Percentiles rank a stretch among this genome's conserved stretches.
These are phyloP conservation scores for Callipepla squamata DNA, from an alignment of 2,113 vertebrate genomes.

Conservation along the genomic window DNA sequence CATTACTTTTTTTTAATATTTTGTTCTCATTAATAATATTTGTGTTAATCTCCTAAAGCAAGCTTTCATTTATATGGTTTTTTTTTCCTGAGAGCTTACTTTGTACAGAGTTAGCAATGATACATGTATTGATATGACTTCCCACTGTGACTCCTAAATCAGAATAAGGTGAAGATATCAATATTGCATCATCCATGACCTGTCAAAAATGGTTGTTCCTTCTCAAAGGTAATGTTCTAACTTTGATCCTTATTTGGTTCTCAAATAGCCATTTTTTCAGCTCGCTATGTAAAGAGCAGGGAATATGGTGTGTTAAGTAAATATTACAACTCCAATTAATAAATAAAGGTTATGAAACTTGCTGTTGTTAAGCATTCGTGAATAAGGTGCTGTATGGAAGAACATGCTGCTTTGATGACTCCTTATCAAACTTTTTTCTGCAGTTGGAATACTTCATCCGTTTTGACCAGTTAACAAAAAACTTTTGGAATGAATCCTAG, in stretches of 20 bases:
- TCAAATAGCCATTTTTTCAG: background rate
- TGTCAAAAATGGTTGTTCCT: background rate
- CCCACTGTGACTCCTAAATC: background rate
- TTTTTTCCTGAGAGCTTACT: background rate
- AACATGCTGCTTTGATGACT: background rate
- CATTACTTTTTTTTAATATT: background rate
- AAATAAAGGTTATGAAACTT: background rate
- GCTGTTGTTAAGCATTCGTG: background rate
- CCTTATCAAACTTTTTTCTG: background rate
- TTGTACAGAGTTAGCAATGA: background rate
- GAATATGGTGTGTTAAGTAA: background rate
- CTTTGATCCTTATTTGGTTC: background rate
- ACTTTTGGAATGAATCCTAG: background rate
- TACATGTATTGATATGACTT: accelerated
- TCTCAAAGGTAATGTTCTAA: background rate
- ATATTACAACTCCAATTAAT: background rate
- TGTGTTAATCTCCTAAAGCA: background rate
- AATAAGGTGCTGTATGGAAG: background rate
- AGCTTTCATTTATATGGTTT: accelerated
- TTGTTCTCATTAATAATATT: background rate
- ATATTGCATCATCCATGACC: background rate
- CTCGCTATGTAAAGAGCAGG: background rate
- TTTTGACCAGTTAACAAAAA: background rate
- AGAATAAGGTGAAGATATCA: background rate
- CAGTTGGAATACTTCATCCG: background rate